Evolutionary conservation across 1,140 invertebrate genomes (phyloP).

Genomic region (Artemia franciscana): DNA sequence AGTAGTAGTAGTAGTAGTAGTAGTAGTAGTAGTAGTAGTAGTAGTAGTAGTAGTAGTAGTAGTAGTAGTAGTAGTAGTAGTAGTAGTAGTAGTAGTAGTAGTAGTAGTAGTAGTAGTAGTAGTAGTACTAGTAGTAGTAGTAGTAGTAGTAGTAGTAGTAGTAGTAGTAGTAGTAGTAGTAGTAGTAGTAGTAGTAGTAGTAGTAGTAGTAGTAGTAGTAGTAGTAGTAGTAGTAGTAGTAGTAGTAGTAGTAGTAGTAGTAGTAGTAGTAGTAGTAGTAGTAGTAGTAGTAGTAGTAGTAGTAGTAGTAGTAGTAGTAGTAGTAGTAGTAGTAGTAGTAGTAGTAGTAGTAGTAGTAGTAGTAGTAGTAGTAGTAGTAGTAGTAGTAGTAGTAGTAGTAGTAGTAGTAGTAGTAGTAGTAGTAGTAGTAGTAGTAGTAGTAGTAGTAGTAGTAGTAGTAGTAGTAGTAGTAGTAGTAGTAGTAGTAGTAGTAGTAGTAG

Average conservation of each 20-base stretch:
- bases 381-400: no score
- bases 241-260: constrained; percentile 1
- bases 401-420: no score
- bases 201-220: constrained; percentile 1
- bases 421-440: no score
- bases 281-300: not conserved
- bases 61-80: not conserved
- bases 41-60: constrained; percentile 2
- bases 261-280: not conserved
- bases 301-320: not conserved
- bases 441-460: no score
- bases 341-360: no score
- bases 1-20: constrained; percentile 3
- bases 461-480: no score
- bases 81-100: constrained; percentile 7
- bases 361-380: no score
- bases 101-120: constrained; percentile 9
- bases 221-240: constrained; percentile 1
- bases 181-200: constrained; percentile 6
- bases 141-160: constrained; percentile 5
- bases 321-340: not conserved
- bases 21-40: not conserved
- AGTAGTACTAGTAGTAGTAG: constrained; percentile 4
- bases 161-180: constrained; percentile 8
- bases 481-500: no score